Percentiles rank a stretch among this genome's conserved stretches.
phyloP scores from a whole-genome alignment of 2,797 vertebrate genomes.

The Phrynocephalus forsythii region DNA sequence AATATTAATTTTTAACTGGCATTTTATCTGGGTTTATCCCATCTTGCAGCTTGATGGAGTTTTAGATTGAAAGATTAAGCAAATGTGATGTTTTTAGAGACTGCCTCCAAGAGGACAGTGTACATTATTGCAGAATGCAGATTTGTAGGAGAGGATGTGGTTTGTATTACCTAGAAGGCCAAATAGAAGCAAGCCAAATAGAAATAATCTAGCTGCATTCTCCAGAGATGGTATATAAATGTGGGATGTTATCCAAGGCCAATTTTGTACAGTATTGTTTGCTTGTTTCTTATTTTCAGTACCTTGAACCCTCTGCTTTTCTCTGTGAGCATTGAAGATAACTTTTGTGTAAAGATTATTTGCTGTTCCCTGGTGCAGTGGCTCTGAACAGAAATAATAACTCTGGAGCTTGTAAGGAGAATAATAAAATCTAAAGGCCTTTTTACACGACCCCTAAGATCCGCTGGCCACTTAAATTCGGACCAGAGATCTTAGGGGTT shows the following conservation, averaged over 20 bases:
- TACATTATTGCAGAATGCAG: slow-evolving; percentile 5
- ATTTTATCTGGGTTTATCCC: slow-evolving; percentile 56
- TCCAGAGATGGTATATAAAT: background rate
- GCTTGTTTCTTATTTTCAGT: background rate
- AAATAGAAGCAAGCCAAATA: background rate
- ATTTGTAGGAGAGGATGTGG: background rate
- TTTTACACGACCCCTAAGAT: too few species aligned
- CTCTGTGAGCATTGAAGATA: background rate
- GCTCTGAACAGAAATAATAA: too few species aligned
- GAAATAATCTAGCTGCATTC: background rate
- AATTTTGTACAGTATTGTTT: background rate
- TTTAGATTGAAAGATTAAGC: slow-evolving; percentile 48
- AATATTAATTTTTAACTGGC: slow-evolving; percentile 42
- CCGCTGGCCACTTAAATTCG: too few species aligned
- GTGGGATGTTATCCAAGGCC: background rate
- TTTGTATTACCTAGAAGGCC: background rate
- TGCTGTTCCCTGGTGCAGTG: too few species aligned
- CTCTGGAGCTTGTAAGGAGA: too few species aligned
- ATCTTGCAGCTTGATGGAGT: slow-evolving; percentile 32
- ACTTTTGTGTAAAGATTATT: background rate
- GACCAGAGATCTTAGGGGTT: too few species aligned
- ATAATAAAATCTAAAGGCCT: too few species aligned
- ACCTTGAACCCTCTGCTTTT: background rate
- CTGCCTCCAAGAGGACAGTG: background rate
- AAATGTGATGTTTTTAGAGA: slow-evolving; percentile 22